A percentile compares a stretch with the other conserved stretches of the same genome.
phyloP scores from a whole-genome alignment of 2,113 vertebrate genomes.

The Esox niger region DNA sequence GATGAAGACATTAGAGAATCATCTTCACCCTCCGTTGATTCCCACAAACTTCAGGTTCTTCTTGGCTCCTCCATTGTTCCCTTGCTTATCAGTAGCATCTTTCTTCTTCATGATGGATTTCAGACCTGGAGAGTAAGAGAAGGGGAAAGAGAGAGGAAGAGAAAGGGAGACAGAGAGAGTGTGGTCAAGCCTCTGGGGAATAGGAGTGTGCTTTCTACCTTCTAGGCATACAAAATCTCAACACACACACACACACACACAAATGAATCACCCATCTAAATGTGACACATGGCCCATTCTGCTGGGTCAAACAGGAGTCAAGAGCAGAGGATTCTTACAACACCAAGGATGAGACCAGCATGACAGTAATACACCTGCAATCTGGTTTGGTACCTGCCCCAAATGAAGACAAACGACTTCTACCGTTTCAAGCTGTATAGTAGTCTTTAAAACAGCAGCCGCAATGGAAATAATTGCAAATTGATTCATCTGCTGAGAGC shows the following conservation, averaged over 20 bases:
- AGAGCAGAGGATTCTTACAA: no score
- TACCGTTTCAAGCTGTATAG: neutral
- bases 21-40: conserved; percentile 96
- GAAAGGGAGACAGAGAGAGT: conserved; percentile 13
- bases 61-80: conserved; percentile 84
- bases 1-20: conserved; percentile 32
- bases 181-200: conserved; percentile 12
- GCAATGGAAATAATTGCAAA: neutral
- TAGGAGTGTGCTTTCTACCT: neutral
- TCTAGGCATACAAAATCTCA: no score
- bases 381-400: no score
- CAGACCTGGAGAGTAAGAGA: conserved; percentile 81
- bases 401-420: no score
- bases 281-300: no score
- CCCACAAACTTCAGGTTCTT: conserved; percentile 99
- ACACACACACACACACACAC: neutral
- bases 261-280: neutral
- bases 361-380: no score
- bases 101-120: conserved; percentile 99
- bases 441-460: neutral
- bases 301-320: no score
- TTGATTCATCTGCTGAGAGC: neutral
- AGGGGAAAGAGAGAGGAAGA: neutral
- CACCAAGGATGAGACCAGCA: no score
- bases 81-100: conserved; percentile 82